Evolutionary conservation across 2,797 vertebrate genomes (phyloP).

Genomic region (Pseudopleuronectes americanus): DNA sequence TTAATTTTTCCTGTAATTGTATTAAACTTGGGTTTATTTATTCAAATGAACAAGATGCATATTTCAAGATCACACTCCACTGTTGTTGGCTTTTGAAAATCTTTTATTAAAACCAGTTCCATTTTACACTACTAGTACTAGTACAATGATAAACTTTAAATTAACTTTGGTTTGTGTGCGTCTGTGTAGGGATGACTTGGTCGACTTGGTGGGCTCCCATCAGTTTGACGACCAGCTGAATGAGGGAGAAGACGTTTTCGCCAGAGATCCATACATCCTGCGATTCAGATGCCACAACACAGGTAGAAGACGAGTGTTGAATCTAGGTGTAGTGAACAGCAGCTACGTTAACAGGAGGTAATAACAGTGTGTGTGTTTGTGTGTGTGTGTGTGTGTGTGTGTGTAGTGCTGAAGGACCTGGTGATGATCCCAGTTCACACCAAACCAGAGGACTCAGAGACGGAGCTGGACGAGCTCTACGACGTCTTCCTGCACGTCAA

Average conservation of each 20-base stretch:
- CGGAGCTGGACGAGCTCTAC: conserved; percentile 83
- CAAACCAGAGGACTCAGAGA: conserved; percentile 78
- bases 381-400: conserved; percentile 16
- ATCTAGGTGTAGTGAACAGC: too few relatives aligned
- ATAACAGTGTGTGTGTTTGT: background rate
- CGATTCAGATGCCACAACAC: conserved; percentile 77
- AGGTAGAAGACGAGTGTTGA: conserved; percentile 55
- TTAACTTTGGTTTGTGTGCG: background rate
- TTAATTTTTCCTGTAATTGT: too few relatives aligned
- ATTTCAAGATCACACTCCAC: too few relatives aligned
- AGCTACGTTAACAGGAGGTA: too few relatives aligned
- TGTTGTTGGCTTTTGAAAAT: too few relatives aligned
- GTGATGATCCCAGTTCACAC: conserved; percentile 86
- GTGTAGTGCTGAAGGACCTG: conserved; percentile 79
- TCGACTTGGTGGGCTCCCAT: conserved; percentile 73
- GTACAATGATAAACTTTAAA: too few relatives aligned
- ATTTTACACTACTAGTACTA: too few relatives aligned
- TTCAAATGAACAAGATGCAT: too few relatives aligned
- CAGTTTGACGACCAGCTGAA: conserved; percentile 79
- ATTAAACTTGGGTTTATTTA: too few relatives aligned
- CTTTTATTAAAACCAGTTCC: too few relatives aligned
- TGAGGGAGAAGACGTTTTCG: conserved; percentile 78
- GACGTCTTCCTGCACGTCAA: conserved; percentile 76
- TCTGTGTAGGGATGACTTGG: conserved; percentile 72
- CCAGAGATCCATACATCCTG: conserved; percentile 84